These are phyloP conservation scores for Cephalotes varians DNA, from an alignment of 2,888 invertebrate genomes.

Conservation along the genomic window DNA sequence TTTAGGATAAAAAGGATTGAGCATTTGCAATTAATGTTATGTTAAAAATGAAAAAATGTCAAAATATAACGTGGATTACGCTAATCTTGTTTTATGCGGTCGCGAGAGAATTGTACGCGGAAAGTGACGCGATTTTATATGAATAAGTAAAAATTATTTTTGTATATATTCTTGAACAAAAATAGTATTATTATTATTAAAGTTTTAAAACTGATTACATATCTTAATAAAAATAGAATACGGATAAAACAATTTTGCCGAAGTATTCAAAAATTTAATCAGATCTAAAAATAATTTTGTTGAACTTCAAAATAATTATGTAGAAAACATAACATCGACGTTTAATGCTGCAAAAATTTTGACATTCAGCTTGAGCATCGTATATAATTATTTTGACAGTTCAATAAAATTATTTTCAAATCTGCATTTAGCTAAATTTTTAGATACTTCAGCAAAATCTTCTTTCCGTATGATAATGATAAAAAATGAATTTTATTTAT, in stretches of 20 bases:
- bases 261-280: too few species aligned
- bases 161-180: background rate
- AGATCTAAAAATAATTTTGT: too few species aligned
- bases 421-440: too few species aligned
- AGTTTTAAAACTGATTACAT: background rate
- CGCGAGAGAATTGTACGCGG: background rate
- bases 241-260: too few species aligned
- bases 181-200: background rate
- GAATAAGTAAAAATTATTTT: constrained; percentile 26
- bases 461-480: background rate
- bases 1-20: background rate
- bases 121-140: background rate
- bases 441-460: too few species aligned
- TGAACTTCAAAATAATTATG: too few species aligned
- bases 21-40: constrained; percentile 22
- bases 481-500: background rate
- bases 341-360: too few species aligned
- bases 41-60: background rate
- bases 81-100: constrained; percentile 22
- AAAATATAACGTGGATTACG: background rate
- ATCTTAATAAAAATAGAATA: background rate
- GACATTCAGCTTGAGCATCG: too few species aligned
- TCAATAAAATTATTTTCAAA: too few species aligned
- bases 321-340: too few species aligned
- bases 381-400: too few species aligned